These are phyloP conservation scores for Pangasius djambal DNA, from an alignment of 2,797 vertebrate genomes.

Conservation along the genomic window DNA sequence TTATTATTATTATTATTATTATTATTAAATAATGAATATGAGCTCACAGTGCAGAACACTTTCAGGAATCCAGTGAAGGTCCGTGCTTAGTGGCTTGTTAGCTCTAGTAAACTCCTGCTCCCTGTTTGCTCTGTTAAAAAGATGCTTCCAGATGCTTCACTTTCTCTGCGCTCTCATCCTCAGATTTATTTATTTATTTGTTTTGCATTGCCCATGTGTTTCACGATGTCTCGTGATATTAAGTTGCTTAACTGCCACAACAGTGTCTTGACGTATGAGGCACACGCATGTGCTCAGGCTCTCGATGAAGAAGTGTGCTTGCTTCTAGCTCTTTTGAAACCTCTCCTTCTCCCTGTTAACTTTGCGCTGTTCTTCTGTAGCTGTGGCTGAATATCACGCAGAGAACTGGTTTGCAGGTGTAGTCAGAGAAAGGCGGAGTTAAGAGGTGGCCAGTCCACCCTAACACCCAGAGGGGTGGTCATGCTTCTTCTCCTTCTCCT, in stretches of 20 bases:
- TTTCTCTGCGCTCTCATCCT: not conserved
- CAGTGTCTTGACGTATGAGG: not conserved
- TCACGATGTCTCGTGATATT: not conserved
- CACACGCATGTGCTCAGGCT: not conserved
- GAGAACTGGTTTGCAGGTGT: not conserved
- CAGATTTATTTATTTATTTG: too few species aligned
- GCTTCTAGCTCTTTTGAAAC: not conserved
- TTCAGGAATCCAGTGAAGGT: not conserved
- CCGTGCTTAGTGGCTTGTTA: too few species aligned
- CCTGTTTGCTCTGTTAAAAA: not conserved
- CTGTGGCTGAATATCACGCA: not conserved
- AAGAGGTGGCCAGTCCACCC: not conserved
- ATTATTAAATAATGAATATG: not conserved
- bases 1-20: too few species aligned
- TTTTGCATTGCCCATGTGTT: not conserved
- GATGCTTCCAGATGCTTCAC: not conserved
- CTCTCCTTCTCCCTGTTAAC: not conserved
- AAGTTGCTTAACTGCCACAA: not conserved
- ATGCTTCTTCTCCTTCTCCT: not conserved
- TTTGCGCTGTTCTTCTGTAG: not conserved
- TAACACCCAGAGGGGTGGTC: not conserved
- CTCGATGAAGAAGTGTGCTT: not conserved
- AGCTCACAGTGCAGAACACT: not conserved
- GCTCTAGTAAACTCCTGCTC: not conserved
- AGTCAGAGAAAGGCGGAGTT: not conserved